Evolutionary conservation across 2,797 vertebrate genomes (phyloP).

Genomic region (Spatula clypeata): DNA sequence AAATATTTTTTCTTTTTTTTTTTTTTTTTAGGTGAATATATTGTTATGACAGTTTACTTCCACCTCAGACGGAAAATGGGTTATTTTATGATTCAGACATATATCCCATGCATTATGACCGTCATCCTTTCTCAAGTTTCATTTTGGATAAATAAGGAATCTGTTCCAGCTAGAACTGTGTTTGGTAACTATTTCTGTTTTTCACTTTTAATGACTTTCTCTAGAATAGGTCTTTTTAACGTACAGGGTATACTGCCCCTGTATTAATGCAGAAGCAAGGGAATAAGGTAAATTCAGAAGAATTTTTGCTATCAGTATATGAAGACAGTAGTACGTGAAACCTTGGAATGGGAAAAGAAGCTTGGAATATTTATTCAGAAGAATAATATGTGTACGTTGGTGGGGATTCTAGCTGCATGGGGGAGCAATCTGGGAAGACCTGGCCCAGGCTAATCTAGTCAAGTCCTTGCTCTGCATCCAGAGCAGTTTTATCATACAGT

Average conservation of each 20-base stretch:
- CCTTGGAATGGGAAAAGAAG: not conserved
- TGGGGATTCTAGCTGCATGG: not conserved
- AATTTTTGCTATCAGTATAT: not conserved
- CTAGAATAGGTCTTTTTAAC: not conserved
- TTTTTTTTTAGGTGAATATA: conserved; percentile 92
- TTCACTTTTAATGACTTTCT: not conserved
- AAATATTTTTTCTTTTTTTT: not conserved
- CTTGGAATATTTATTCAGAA: not conserved
- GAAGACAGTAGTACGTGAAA: not conserved
- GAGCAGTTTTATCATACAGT: not conserved
- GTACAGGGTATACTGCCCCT: not conserved
- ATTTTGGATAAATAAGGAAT: conserved; percentile 99
- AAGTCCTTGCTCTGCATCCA: not conserved
- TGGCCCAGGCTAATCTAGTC: not conserved
- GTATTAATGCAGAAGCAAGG: not conserved
- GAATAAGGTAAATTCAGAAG: not conserved
- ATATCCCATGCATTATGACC: conserved; percentile 99
- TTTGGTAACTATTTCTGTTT: conserved; percentile 89
- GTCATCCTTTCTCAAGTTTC: conserved; percentile 99
- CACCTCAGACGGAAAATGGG: conserved; percentile 98
- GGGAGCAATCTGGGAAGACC: not conserved
- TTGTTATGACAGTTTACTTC: conserved; percentile 98
- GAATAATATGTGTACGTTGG: not conserved
- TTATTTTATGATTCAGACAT: conserved; percentile 99
- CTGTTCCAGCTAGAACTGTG: conserved; percentile 97